A percentile compares a stretch with the other conserved stretches of the same genome.
Evolutionary conservation across 1,140 invertebrate species (phyloP).

Genomic region (Paracyclopina nana): DNA sequence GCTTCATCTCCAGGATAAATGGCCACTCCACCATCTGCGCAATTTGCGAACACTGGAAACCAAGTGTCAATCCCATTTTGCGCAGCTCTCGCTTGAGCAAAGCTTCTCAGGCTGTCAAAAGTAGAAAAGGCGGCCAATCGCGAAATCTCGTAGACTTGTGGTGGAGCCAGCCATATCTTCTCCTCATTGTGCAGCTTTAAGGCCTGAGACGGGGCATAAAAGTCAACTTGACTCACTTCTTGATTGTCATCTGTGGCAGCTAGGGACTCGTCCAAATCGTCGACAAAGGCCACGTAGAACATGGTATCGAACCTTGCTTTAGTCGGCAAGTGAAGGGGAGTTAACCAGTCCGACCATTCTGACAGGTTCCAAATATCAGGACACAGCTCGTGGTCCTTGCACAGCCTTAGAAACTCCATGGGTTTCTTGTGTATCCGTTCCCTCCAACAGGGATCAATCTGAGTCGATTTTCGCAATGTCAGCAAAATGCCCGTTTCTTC

Average conservation of each 20-base stretch:
- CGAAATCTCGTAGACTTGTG: not conserved
- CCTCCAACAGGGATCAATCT: not conserved
- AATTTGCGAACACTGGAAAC: not conserved
- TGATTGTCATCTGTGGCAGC: not conserved
- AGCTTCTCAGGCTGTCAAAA: not conserved
- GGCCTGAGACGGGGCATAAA: not conserved
- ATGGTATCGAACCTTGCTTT: not conserved
- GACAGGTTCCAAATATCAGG: not conserved
- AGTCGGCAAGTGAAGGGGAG: not conserved
- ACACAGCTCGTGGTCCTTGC: not conserved
- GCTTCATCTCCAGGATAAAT: not conserved
- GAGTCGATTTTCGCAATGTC: not conserved
- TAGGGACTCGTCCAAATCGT: not conserved
- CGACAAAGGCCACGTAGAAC: not conserved
- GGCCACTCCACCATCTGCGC: not conserved
- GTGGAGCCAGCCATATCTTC: not conserved
- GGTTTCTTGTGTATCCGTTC: not conserved
- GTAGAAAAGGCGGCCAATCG: not conserved
- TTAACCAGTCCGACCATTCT: not conserved
- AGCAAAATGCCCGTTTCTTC: not conserved
- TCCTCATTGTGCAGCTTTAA: not conserved
- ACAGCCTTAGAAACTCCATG: not conserved
- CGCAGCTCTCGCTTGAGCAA: not conserved
- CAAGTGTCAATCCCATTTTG: not conserved
- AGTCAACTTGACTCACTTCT: not conserved